Percentiles rank a stretch among this genome's conserved stretches.
Evolutionary conservation across 2,797 vertebrate genomes (phyloP).

Genomic region (Falco berigora): DNA sequence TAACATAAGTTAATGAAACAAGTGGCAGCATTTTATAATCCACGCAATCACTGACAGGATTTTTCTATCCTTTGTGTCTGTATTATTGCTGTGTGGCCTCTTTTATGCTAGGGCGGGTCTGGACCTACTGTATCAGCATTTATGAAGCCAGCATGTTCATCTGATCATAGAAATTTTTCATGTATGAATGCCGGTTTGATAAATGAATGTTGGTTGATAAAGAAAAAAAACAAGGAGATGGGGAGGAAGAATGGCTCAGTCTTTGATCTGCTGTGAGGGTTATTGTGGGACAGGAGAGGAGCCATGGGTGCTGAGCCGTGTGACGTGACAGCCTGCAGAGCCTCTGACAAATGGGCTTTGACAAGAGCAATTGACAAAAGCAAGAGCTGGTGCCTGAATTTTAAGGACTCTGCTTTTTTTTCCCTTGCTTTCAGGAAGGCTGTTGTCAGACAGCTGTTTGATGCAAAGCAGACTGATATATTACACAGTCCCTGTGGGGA

Average conservation of each 20-base stretch:
- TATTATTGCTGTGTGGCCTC: background rate
- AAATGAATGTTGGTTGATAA: background rate
- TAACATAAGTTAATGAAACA: background rate
- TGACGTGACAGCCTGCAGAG: background rate
- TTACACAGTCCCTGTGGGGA: background rate
- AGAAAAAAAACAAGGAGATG: background rate
- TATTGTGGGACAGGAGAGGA: background rate
- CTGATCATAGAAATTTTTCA: background rate
- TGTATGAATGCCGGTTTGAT: background rate
- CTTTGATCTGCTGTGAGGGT: background rate
- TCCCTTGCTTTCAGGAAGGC: background rate
- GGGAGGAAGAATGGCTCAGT: background rate
- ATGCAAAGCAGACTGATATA: background rate
- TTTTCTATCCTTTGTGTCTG: background rate
- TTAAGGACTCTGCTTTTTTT: background rate
- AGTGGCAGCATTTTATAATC: background rate
- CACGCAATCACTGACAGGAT: background rate
- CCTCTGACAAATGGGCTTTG: conserved; percentile 29
- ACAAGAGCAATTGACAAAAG: conserved; percentile 26
- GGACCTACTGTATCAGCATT: background rate
- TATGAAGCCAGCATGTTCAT: background rate
- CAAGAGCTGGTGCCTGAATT: background rate
- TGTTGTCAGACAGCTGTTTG: background rate
- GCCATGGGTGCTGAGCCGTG: background rate
- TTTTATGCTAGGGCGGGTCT: background rate